Conservation (phyloP, 2,888 invertebrate species). For the Erebia ligea region DNA sequence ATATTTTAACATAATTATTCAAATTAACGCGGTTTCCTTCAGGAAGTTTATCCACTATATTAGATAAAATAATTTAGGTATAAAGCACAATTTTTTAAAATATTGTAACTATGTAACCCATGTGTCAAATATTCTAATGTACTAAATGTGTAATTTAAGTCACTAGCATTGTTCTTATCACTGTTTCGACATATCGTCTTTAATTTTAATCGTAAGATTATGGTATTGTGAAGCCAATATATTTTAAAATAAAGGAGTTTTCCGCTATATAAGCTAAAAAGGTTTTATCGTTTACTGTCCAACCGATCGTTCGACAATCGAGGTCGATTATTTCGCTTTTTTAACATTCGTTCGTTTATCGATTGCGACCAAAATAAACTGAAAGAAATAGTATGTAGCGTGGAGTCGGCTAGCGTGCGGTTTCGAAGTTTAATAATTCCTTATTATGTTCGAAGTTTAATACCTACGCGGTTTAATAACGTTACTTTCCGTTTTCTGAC, state of each 20-base stretch:
- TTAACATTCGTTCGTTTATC: slow-evolving; percentile 72
- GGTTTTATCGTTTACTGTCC: slow-evolving; percentile 79
- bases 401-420: slow-evolving; percentile 76
- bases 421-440: slow-evolving; percentile 53
- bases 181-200: slow-evolving; percentile 82
- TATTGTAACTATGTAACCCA: slow-evolving; percentile 73
- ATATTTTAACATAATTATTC: slow-evolving; percentile 53
- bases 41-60: slow-evolving; percentile 77
- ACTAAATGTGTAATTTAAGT: slow-evolving; percentile 69
- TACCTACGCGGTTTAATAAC: slow-evolving; percentile 54
- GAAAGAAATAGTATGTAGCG: slow-evolving; percentile 77
- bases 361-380: slow-evolving; percentile 78
- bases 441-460: slow-evolving; percentile 47
- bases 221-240: slow-evolving; percentile 82
- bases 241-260: slow-evolving; percentile 83
- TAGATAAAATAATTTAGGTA: slow-evolving; percentile 56
- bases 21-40: slow-evolving; percentile 75
- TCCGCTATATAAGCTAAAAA: slow-evolving; percentile 81
- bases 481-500: slow-evolving; percentile 73
- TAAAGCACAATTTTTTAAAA: slow-evolving; percentile 53
- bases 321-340: slow-evolving; percentile 71
- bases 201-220: slow-evolving; percentile 75
- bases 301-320: slow-evolving; percentile 68
- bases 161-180: slow-evolving; percentile 77
- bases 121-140: slow-evolving; percentile 75